These are phyloP conservation scores for Ptychodera flava DNA, from an alignment of 35 echinoderm and acorn worm species.

Conservation along the genomic window DNA sequence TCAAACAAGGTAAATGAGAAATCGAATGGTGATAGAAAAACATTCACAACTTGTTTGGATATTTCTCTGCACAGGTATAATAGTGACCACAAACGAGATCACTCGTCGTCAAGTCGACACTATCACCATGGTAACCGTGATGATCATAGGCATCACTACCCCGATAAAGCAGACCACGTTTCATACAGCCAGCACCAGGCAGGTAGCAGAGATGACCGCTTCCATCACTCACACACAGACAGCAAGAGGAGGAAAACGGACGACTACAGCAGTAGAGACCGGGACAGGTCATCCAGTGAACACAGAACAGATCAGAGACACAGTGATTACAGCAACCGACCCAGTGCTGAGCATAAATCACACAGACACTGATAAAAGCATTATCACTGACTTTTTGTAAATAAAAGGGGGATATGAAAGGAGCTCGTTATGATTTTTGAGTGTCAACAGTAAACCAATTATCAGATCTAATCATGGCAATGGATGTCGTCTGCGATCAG, in stretches of 20 bases:
- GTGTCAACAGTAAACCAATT: no score
- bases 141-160: constrained; percentile 26
- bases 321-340: background rate
- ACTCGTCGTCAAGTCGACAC: constrained; percentile 15
- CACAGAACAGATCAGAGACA: background rate
- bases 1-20: no score
- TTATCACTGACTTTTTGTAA: background rate
- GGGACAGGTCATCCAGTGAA: constrained; percentile 6
- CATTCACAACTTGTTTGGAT: no score
- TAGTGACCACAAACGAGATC: constrained; percentile 26
- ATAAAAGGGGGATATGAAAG: no score
- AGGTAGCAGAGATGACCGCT: constrained; percentile 44
- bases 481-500: no score
- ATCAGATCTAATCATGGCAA: no score
- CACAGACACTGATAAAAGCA: background rate
- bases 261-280: background rate
- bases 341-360: background rate
- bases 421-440: no score
- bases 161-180: constrained; percentile 34
- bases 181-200: constrained; percentile 47
- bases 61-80: constrained; percentile 51
- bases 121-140: background rate
- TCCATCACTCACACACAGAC: constrained; percentile 53
- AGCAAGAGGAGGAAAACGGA: constrained; percentile 40
- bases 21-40: no score